Evolutionary conservation across 1,140 invertebrate genomes (phyloP).

Genomic region (Drosophila asahinai): DNA sequence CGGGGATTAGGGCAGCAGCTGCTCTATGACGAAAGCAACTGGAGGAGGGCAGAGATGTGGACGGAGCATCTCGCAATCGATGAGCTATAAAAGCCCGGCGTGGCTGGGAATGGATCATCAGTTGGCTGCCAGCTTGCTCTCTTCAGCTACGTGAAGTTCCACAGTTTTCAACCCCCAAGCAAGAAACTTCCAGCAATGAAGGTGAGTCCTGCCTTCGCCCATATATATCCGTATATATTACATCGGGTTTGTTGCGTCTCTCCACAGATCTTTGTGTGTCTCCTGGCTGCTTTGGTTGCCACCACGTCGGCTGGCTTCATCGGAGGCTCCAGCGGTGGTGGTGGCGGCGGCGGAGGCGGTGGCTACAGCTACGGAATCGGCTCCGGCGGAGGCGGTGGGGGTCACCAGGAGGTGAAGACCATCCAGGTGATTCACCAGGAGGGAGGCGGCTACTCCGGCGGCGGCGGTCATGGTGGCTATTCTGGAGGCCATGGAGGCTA

Average conservation of each 20-base stretch:
- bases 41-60: not conserved
- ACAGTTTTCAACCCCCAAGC: constrained; percentile 70
- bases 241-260: not conserved
- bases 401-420: constrained; percentile 67
- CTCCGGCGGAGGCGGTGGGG: constrained; percentile 31
- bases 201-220: constrained; percentile 33
- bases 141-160: constrained; percentile 77
- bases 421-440: constrained; percentile 80
- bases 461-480: constrained; percentile 27
- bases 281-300: constrained; percentile 72
- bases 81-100: constrained; percentile 56
- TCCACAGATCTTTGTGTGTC: constrained; percentile 71
- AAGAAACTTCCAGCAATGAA: constrained; percentile 81
- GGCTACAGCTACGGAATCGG: constrained; percentile 67
- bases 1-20: not conserved
- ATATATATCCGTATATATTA: not conserved
- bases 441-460: constrained; percentile 40
- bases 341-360: constrained; percentile 58
- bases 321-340: constrained; percentile 57
- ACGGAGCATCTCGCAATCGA: constrained; percentile 41
- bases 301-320: constrained; percentile 77
- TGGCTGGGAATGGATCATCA: constrained; percentile 51
- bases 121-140: constrained; percentile 57
- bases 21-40: constrained; percentile 36
- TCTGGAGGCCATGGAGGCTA: constrained; percentile 35